These are phyloP conservation scores for Temnothorax unifasciatus DNA, from an alignment of 2,888 invertebrate species.

Conservation along the genomic window DNA sequence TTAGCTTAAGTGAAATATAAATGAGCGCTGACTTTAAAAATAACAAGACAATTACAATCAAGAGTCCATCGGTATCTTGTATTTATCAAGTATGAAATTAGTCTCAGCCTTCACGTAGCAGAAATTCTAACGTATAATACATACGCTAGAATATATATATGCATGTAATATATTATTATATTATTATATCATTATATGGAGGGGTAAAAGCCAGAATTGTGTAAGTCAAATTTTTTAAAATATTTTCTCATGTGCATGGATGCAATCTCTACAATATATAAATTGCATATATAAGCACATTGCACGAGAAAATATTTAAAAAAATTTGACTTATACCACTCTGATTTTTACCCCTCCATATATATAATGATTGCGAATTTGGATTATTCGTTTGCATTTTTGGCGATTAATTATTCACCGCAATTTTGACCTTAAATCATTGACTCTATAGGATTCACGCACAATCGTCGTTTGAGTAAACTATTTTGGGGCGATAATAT, in stretches of 20 bases:
- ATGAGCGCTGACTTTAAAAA: conserved; percentile 43
- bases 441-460: background rate
- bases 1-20: conserved; percentile 57
- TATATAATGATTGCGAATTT: background rate
- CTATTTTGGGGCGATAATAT: conserved; percentile 29
- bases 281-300: too few relatives aligned
- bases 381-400: background rate
- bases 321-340: too few relatives aligned
- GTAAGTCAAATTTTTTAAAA: too few relatives aligned
- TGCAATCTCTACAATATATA: too few relatives aligned
- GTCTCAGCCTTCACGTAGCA: background rate
- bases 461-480: background rate
- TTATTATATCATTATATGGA: background rate
- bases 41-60: conserved; percentile 41
- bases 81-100: background rate
- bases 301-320: too few relatives aligned
- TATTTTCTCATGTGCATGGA: too few relatives aligned
- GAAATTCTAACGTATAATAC: background rate
- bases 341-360: too few relatives aligned
- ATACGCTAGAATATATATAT: background rate
- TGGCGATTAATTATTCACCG: background rate
- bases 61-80: background rate
- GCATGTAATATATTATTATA: background rate
- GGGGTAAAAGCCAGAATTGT: too few relatives aligned
- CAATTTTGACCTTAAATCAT: conserved; percentile 13